Conservation (phyloP, 2,113 vertebrate genomes). For the Corapipo altera region DNA sequence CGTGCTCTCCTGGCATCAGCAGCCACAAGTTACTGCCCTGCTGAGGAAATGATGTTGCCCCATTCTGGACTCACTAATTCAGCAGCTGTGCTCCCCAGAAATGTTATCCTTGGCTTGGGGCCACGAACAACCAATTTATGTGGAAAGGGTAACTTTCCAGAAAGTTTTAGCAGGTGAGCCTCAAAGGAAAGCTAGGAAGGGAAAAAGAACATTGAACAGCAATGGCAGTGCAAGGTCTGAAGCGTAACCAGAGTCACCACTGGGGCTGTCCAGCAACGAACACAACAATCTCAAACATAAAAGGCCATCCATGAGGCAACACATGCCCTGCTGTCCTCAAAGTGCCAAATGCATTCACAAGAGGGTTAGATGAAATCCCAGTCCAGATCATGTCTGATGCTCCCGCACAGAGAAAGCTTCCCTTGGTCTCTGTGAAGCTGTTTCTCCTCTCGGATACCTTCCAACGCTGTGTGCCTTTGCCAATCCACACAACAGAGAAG, state of each 20-base stretch:
- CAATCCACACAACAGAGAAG: neutral
- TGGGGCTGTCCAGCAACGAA: neutral
- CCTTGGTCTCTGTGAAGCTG: neutral
- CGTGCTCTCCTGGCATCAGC: neutral
- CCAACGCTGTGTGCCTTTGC: neutral
- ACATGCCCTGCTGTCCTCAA: neutral
- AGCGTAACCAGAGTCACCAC: neutral
- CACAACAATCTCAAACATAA: neutral
- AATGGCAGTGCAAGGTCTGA: neutral
- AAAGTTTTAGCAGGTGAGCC: neutral
- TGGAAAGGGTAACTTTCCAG: neutral
- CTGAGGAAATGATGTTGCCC: neutral
- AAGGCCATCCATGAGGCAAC: neutral
- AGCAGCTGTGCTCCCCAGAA: neutral
- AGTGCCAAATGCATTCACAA: neutral
- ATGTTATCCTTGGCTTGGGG: neutral
- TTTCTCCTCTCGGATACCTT: neutral
- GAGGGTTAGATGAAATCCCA: neutral
- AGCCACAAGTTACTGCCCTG: neutral
- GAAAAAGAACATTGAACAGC: neutral
- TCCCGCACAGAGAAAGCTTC: neutral
- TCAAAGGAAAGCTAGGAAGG: neutral
- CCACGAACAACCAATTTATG: neutral
- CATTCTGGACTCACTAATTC: neutral
- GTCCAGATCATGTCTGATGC: neutral